Percentiles rank a stretch among this genome's conserved stretches.
Evolutionary conservation across 2,797 vertebrate species (phyloP).

Genomic region (Peromyscus melanophrys): DNA sequence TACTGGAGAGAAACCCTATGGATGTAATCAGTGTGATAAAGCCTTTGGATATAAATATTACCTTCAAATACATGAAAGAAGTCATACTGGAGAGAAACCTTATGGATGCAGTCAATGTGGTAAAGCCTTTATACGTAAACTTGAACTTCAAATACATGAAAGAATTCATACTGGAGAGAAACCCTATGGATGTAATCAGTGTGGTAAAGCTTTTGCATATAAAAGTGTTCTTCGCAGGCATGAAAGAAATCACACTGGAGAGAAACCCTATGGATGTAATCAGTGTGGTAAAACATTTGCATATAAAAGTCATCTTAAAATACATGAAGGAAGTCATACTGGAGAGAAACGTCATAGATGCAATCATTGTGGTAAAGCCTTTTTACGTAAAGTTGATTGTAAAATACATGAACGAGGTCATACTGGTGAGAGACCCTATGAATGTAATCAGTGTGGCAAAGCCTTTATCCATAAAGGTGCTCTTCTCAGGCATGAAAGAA

Average conservation of each 20-base stretch:
- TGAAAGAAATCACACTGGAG: neutral
- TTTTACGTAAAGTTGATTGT: slow-evolving; percentile 11
- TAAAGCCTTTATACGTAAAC: neutral
- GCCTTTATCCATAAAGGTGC: no score
- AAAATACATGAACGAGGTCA: neutral
- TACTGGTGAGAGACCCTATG: neutral
- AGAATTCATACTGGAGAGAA: neutral
- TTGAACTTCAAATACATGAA: neutral
- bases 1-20: neutral
- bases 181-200: neutral
- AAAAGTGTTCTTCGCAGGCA: neutral
- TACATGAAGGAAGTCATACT: slow-evolving; percentile 34
- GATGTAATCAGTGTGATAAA: neutral
- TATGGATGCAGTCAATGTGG: neutral
- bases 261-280: neutral
- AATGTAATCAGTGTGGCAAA: neutral
- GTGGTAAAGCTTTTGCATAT: neutral
- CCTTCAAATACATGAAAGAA: neutral
- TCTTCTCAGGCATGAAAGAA: neutral
- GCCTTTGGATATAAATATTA: neutral
- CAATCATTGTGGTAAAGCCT: slow-evolving; percentile 50
- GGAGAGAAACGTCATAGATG: slow-evolving; percentile 67
- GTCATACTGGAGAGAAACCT: neutral
- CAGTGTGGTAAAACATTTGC: neutral
- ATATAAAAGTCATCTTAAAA: neutral